phyloP scores from a whole-genome alignment of 2,888 invertebrate species.

The Noctua comes region DNA sequence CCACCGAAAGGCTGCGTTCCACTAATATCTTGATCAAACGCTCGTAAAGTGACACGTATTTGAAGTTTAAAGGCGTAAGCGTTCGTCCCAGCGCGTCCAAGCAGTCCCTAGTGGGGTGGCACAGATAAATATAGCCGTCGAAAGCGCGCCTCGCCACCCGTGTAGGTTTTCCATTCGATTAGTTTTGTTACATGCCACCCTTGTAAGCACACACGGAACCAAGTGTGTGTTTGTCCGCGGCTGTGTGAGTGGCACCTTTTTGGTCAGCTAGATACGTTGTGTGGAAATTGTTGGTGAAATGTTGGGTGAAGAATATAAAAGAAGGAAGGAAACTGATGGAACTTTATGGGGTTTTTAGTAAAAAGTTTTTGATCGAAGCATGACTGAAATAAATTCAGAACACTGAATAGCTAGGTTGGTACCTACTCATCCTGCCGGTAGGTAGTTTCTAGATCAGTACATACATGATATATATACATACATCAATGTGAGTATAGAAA shows the following conservation, averaged over 20 bases:
- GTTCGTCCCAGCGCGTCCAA: slow-evolving; percentile 66
- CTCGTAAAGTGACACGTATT: slow-evolving; percentile 64
- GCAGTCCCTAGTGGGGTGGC: slow-evolving; percentile 60
- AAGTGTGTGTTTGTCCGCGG: slow-evolving; percentile 29
- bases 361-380: neutral
- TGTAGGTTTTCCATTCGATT: slow-evolving; percentile 77
- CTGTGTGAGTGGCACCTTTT: slow-evolving; percentile 58
- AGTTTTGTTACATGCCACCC: slow-evolving; percentile 71
- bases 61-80: slow-evolving; percentile 68
- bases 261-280: slow-evolving; percentile 45
- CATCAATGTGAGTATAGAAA: neutral
- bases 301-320: slow-evolving; percentile 4
- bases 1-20: slow-evolving; percentile 51
- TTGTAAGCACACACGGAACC: slow-evolving; percentile 53
- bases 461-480: neutral
- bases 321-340: neutral
- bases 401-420: neutral
- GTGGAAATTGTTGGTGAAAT: slow-evolving; percentile 6
- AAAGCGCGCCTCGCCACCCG: slow-evolving; percentile 73
- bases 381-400: neutral
- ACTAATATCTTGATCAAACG: slow-evolving; percentile 64
- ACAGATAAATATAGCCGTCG: slow-evolving; percentile 71
- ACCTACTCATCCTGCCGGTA: neutral
- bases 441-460: neutral
- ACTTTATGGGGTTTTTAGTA: neutral